Base-by-base conservation (phyloP, 2,888 invertebrate genomes). In the Brassicogethes aeneus region DNA sequence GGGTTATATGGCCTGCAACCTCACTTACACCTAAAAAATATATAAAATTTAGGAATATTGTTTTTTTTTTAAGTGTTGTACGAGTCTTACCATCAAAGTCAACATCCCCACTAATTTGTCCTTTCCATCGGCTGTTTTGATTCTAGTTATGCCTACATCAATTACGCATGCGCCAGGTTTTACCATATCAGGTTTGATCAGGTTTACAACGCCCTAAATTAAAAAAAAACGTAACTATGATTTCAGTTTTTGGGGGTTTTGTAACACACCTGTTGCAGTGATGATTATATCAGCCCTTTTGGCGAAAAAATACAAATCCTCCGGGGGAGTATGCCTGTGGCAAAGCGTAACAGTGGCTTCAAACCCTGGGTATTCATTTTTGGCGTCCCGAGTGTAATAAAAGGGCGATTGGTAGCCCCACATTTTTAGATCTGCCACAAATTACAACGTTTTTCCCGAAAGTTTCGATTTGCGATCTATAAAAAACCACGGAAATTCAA, bases 281-380 rank as follows among this genome's bases (percentile, higher is more conserved):
- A 90, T 76, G 41, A 90, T 72, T 44, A 90, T 80, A 60, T 90
- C 89, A 14, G 89, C 89, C 47, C 76, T 73, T 50, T 75, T 76
- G 37, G 85, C 82, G 60, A 77, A 81, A 39, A 71, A 71, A 12
- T 74, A 74, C 43, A 94, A 69, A 58, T 90, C 80, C 36, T 84
- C 82, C 1, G 73, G 74, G 0, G 92, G 91, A 0, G 93, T 94
- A 65, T 85, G 78, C 13, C 92, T 75, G 65, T 94, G 93, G 59
- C 93, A 93, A 46, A 93, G 80, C 1, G 89, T 89, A 0, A 90
- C 89, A 0, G 92, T 93, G 12, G 90, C 86, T 60, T 93, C 91
- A 71, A 88, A 72, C 1, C 82, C 87, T 34, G 78, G 70, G 1
- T 70, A 69, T 34, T 77, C 81, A 60, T 85, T 82, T 59, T 79